Evolutionary conservation across 1,140 invertebrate species (phyloP).

Genomic region (Cotesia typhae): DNA sequence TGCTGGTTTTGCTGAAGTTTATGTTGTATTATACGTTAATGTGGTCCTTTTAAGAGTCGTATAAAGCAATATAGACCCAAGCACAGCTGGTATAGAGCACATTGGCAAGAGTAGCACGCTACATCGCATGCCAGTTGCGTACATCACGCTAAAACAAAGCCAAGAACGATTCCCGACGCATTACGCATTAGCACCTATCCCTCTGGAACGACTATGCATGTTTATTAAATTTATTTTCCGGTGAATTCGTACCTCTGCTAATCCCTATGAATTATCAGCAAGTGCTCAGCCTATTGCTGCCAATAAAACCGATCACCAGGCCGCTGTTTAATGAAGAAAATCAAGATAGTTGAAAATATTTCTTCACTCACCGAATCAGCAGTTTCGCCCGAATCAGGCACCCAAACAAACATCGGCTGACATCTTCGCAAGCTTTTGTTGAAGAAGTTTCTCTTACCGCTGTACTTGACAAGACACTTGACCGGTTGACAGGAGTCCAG

Average conservation of each 20-base stretch:
- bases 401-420: slow-evolving; percentile 58
- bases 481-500: slow-evolving; percentile 66
- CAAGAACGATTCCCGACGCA: slow-evolving; percentile 29
- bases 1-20: too few relatives aligned
- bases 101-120: slow-evolving; percentile 37
- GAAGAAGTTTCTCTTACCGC: slow-evolving; percentile 61
- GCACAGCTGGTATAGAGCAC: slow-evolving; percentile 26
- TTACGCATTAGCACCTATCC: slow-evolving; percentile 39
- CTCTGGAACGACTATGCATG: slow-evolving; percentile 32
- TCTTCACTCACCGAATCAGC: slow-evolving; percentile 51
- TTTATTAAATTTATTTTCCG: slow-evolving; percentile 37
- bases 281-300: background rate
- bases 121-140: slow-evolving; percentile 42
- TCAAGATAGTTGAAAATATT: background rate
- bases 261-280: background rate
- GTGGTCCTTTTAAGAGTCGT: slow-evolving; percentile 9
- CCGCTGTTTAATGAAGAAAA: too few relatives aligned
- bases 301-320: background rate
- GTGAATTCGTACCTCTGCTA: slow-evolving; percentile 26
- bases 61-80: background rate
- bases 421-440: slow-evolving; percentile 59
- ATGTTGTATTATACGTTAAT: too few relatives aligned
- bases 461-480: slow-evolving; percentile 67
- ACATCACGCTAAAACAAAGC: slow-evolving; percentile 36
- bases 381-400: slow-evolving; percentile 49